phyloP scores from a whole-genome alignment of 2,113 vertebrate species.

The Oceanodroma tethys region DNA sequence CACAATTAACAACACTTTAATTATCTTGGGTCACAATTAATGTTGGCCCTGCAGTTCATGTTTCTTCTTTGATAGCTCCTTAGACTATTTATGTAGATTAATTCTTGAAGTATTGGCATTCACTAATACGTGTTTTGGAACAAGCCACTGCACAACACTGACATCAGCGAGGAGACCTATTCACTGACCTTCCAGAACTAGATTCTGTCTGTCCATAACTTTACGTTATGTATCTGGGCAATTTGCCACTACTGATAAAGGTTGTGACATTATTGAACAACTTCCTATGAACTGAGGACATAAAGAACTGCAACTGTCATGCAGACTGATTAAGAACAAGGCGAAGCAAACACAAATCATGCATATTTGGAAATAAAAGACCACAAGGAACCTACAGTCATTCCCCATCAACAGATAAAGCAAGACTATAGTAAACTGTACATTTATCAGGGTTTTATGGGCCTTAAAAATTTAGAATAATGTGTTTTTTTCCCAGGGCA shows the following conservation, averaged over 20 bases:
- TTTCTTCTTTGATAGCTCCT: constrained; percentile 60
- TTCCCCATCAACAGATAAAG: not conserved
- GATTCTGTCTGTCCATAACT: not conserved
- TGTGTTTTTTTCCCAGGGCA: not conserved
- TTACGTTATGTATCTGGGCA: not conserved
- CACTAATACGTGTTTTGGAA: not conserved
- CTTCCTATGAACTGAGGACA: not conserved
- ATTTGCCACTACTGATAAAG: constrained; percentile 12
- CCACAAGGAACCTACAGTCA: not conserved
- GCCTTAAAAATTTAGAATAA: not conserved
- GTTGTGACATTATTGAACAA: constrained; percentile 25
- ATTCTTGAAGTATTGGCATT: constrained; percentile 24
- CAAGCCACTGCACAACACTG: not conserved
- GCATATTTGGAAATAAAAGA: not conserved
- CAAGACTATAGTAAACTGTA: not conserved
- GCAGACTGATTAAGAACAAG: not conserved
- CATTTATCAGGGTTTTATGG: not conserved
- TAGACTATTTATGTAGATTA: constrained; percentile 50
- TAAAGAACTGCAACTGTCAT: not conserved
- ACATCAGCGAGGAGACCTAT: not conserved
- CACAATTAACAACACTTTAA: constrained; percentile 72
- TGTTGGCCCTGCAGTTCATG: constrained; percentile 52
- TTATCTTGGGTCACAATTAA: constrained; percentile 70
- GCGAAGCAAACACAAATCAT: not conserved
- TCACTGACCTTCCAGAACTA: not conserved